These are phyloP conservation scores for Beris morrisii DNA, from an alignment of 2,888 invertebrate species.

Conservation along the genomic window DNA sequence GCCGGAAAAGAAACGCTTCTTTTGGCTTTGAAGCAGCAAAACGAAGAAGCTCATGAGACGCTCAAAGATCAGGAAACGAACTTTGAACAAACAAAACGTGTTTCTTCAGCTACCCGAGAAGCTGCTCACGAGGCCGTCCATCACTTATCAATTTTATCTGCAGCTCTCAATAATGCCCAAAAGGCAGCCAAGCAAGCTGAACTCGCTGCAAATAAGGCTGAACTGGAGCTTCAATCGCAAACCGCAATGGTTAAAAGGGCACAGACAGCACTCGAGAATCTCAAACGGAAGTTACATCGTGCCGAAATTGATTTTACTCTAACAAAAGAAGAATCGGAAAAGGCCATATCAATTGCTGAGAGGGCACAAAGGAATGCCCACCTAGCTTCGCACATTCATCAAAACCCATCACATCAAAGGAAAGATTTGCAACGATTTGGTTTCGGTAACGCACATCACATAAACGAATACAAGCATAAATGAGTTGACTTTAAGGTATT, in stretches of 20 bases:
- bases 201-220: constrained; percentile 70
- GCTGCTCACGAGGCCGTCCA: constrained; percentile 72
- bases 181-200: constrained; percentile 71
- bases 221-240: constrained; percentile 73
- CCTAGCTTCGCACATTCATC: not conserved
- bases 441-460: too few species aligned
- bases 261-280: constrained; percentile 64
- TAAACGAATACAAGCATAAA: too few species aligned
- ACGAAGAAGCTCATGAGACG: constrained; percentile 68
- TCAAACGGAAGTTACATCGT: constrained; percentile 69
- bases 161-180: constrained; percentile 75
- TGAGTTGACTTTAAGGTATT: too few species aligned
- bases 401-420: too few species aligned
- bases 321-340: constrained; percentile 72
- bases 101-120: constrained; percentile 69
- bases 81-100: constrained; percentile 70
- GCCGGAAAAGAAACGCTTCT: constrained; percentile 68
- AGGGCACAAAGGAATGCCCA: constrained; percentile 70
- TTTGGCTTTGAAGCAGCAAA: constrained; percentile 71
- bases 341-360: constrained; percentile 67
- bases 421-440: too few species aligned
- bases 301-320: constrained; percentile 76
- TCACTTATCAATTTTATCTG: constrained; percentile 68
- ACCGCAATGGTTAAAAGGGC: constrained; percentile 77
- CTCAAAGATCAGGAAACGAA: constrained; percentile 72